These are phyloP conservation scores for Tiliqua scincoides DNA, from an alignment of 2,113 vertebrate genomes.

Conservation along the genomic window DNA sequence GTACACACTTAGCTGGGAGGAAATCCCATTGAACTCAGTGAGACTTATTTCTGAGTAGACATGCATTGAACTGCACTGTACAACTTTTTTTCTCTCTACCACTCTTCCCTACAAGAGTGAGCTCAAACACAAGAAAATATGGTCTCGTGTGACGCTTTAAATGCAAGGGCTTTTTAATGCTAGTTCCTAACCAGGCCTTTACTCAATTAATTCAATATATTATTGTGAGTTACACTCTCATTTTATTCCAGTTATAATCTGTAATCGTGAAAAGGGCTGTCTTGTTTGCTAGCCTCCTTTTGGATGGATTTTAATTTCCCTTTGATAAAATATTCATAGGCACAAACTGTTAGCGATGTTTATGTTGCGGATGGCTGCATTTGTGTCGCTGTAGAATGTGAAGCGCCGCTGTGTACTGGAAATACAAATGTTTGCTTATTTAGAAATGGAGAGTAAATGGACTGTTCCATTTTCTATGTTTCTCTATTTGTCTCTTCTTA, in stretches of 20 bases:
- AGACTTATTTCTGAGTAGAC: too few relatives aligned
- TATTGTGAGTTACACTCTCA: constrained; percentile 4
- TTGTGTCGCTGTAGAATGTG: not conserved
- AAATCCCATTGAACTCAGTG: too few relatives aligned
- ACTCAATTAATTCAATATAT: constrained; percentile 8
- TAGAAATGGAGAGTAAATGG: constrained; percentile 7
- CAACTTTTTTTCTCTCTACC: not conserved
- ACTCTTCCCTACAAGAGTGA: not conserved
- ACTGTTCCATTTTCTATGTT: constrained; percentile 35
- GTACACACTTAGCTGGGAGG: too few relatives aligned
- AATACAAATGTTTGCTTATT: constrained; percentile 10
- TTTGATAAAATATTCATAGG: constrained; percentile 24
- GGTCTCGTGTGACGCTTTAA: not conserved
- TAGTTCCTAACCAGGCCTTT: constrained; percentile 28
- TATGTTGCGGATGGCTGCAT: not conserved
- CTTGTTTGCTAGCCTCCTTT: not conserved
- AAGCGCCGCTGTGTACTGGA: not conserved
- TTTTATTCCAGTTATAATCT: constrained; percentile 16
- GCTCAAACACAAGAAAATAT: not conserved
- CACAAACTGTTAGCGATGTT: not conserved
- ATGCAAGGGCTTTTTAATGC: not conserved
- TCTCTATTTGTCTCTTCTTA: not conserved
- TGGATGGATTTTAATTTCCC: constrained; percentile 20
- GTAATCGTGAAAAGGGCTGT: not conserved
- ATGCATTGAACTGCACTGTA: too few relatives aligned